A percentile compares a stretch with the other conserved stretches of the same genome.
phyloP scores from a whole-genome alignment of 1,140 invertebrate species.

The Wasmannia auropunctata region DNA sequence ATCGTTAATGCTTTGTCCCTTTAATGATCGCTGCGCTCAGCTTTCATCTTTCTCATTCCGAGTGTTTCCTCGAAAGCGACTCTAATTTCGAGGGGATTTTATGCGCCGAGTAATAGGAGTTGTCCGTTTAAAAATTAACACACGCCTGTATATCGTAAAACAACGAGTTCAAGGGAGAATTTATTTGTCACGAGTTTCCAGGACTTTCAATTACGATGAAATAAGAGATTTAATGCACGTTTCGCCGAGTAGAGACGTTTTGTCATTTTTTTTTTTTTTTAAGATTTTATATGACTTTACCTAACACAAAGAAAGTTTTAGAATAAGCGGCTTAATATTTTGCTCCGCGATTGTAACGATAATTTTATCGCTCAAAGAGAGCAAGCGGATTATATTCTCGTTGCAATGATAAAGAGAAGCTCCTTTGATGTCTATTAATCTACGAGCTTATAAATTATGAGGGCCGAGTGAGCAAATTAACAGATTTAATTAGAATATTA shows the following conservation, averaged over 20 bases:
- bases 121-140: background rate
- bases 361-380: slow-evolving; percentile 12
- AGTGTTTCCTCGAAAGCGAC: background rate
- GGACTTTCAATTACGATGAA: background rate
- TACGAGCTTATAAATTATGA: background rate
- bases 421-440: background rate
- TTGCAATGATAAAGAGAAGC: background rate
- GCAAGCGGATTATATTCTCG: background rate
- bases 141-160: background rate
- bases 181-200: background rate
- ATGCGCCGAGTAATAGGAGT: background rate
- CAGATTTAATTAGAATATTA: slow-evolving; percentile 5
- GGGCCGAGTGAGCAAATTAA: background rate
- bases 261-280: no score
- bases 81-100: background rate
- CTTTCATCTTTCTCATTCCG: background rate
- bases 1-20: background rate
- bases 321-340: background rate
- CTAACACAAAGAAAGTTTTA: background rate
- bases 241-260: no score
- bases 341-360: background rate
- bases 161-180: background rate
- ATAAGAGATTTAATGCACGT: no score
- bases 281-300: background rate
- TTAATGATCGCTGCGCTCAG: slow-evolving; percentile 9